Base-by-base conservation (phyloP, 2,113 vertebrate genomes). In the Mustela nigripes region DNA sequence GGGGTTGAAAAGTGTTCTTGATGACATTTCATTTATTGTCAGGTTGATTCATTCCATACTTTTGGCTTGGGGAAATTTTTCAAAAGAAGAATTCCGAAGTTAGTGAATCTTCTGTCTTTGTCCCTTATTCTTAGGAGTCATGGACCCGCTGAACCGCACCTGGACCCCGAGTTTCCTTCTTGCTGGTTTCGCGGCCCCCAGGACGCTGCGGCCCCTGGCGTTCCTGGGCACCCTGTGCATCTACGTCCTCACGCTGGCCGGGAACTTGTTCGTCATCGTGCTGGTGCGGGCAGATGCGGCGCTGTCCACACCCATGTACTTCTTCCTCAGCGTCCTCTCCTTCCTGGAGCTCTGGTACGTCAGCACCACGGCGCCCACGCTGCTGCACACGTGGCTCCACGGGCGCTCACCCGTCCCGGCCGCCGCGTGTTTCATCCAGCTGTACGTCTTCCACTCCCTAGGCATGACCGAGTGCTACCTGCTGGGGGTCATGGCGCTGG, bases 381-480 rank as follows among this genome's bases (percentile, higher is more conserved):
- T 98, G 65, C 33, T 98, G 45, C 33, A 42, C 31, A 96, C 93
- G 2, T n/a, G 97, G 36, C 63, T 98, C 11, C 45, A 11, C 1
- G 76, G 69, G 9, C 26, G 1, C 0, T 84, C 33, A 8, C 22
- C 56, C 31, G 85, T 98, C 83, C 95, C 95, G 0, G 85, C 94
- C 0, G 24, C 33, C 0, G 31, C 12, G 7, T 98, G 98, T 73
- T 96, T 98, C 7, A 1, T 73, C 26, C 98, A 98, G 69, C 88
- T 97, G 1, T 98, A 97, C 33, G 39, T 97, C 76, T 98, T 97
- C 76, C 97, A 98, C 21, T 97, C 98, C 21, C 60, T 98, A 11
- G 97, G 94, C 5, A 82, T 97, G 42, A 94, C 97, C 1, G 97
- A 98, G 36, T 98, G 96, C 10, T 94, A 93, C 26, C 53, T 98